Evolutionary conservation across 2,797 vertebrate species (phyloP).

Genomic region (Sparus aurata): DNA sequence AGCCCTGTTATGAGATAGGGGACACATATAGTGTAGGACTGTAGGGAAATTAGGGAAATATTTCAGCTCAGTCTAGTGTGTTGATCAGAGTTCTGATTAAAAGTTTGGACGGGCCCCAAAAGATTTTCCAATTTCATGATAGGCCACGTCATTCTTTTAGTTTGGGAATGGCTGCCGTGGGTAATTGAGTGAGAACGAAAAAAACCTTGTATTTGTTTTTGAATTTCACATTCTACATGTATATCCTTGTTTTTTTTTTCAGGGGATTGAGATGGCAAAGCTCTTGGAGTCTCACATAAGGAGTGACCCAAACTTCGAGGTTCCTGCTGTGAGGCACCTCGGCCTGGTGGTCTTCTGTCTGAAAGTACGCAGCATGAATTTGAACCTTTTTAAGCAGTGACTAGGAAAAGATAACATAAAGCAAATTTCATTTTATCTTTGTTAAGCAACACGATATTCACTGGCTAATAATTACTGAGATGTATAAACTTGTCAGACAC

Average conservation of each 20-base stretch:
- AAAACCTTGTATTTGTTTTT: background rate
- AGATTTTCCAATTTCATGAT: too few species aligned
- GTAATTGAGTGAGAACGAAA: background rate
- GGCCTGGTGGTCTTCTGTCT: slow-evolving; percentile 96
- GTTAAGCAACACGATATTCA: slow-evolving; percentile 14
- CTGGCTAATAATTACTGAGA: slow-evolving; percentile 58
- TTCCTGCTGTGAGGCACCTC: slow-evolving; percentile 94
- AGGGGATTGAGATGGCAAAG: slow-evolving; percentile 95
- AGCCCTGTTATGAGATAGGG: too few species aligned
- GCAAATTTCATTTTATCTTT: background rate
- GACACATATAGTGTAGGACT: background rate
- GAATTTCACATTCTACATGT: background rate
- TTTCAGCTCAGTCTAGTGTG: too few species aligned
- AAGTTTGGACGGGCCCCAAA: too few species aligned
- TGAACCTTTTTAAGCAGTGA: background rate
- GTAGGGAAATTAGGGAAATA: too few species aligned
- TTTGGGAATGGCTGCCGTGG: background rate
- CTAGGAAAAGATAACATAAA: background rate
- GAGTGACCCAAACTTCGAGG: slow-evolving; percentile 92
- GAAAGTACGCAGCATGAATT: slow-evolving; percentile 79
- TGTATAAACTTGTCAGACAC: background rate
- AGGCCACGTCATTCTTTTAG: too few species aligned
- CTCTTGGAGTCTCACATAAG: slow-evolving; percentile 93
- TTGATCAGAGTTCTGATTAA: too few species aligned
- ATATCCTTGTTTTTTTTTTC: slow-evolving; percentile 26